Base-by-base conservation (phyloP, 1,140 invertebrate species). In the Ceratina japonica region DNA sequence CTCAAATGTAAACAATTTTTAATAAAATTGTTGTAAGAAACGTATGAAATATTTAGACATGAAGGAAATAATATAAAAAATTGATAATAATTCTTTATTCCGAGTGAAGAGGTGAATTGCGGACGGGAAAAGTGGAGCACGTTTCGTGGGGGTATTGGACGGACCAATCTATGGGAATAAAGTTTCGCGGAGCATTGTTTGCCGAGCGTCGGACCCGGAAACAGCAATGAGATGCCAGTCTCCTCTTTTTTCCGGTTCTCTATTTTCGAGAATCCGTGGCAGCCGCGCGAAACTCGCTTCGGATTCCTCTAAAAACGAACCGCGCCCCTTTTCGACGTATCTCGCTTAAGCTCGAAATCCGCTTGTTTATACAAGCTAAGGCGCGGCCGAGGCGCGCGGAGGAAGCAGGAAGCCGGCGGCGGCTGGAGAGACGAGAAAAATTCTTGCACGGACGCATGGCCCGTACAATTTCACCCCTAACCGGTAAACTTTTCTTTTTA, bases 311-410 rank as follows among this genome's bases (percentile, higher is more conserved):
- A 76, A 59, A 71, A 75, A 75, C 75, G 69, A 80, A 65, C 65
- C 52, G 56, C 66, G 56, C 75, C 75, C 68, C 68, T 77, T 78
- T 85, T 85, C 84, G 82, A 82, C 83, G 83, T 85, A 87, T 87
- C 84, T 77, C 76, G 81, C 79, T 83, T 86, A 86, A 86, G 84
- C 84, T 80, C 52, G 86, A 83, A 86, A 88, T 87, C 86, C 87
- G 87, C 86, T 88, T 88, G 85, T 88, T 88, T 88, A 87, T 87
- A 88, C 85, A 86, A 85, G 82, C 86, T 85, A 82, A 87, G 80
- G 77, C 79, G 77, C 51, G 73, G 31, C 79, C 64, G 44, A 31
- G 54, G 54, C 3, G 13, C n/a, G n/a, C 3, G 51, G n/a, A 49
- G 24, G 65, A 51, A 44, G n/a, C 37, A 44, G n/a, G 65, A 64